Conservation (phyloP, 1,140 invertebrate genomes). For the Agrilus planipennis region DNA sequence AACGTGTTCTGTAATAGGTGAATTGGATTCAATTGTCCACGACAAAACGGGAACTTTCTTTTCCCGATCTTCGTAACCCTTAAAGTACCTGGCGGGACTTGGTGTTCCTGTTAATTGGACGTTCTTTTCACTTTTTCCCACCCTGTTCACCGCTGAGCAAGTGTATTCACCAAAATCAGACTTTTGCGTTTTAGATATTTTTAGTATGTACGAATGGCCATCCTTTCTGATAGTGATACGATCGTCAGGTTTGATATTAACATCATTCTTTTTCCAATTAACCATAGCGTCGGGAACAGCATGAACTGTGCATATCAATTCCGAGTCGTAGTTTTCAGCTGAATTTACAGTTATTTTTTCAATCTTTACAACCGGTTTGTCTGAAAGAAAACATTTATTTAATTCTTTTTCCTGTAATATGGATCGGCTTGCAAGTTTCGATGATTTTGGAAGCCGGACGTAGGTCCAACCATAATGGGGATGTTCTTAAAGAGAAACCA, state of each 20-base stretch:
- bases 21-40: conserved; percentile 25
- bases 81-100: conserved; percentile 1
- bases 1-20: conserved; percentile 17
- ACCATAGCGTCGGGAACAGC: conserved; percentile 18
- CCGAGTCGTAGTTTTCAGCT: conserved; percentile 16
- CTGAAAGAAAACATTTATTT: conserved; percentile 14
- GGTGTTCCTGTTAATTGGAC: conserved; percentile 9
- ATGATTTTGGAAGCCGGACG: no score
- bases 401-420: no score
- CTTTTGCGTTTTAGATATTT: conserved; percentile 11
- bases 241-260: conserved; percentile 13
- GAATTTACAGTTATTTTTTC: conserved; percentile 21
- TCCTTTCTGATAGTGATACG: conserved; percentile 8
- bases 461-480: no score
- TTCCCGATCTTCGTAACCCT: background rate
- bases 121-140: conserved; percentile 12
- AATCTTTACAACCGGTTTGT: conserved; percentile 18
- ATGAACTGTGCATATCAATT: conserved; percentile 21
- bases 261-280: conserved; percentile 18
- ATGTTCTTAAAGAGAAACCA: no score
- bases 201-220: conserved; percentile 14
- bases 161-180: conserved; percentile 20
- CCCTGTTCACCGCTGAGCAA: conserved; percentile 17
- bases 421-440: no score
- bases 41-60: conserved; percentile 19